Conservation (phyloP, 2,113 vertebrate species). For the Lontra canadensis region DNA sequence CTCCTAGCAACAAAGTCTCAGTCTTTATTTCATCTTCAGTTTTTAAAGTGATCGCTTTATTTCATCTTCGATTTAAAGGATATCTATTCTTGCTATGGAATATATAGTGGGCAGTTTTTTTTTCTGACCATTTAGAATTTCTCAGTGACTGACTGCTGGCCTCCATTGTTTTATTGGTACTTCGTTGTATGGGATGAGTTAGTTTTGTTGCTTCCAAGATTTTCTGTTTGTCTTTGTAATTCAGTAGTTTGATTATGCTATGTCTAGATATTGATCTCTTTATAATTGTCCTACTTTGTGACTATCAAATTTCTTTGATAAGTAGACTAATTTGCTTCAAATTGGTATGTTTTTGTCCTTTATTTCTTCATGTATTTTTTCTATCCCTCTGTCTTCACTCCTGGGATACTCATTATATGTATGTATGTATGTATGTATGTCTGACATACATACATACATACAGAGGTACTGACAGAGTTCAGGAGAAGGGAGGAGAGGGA, state of each 20-base stretch:
- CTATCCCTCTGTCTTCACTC: neutral
- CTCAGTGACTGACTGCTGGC: neutral
- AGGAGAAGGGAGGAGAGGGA: no score
- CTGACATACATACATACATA: no score
- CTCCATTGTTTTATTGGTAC: neutral
- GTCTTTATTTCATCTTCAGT: neutral
- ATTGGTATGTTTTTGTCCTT: neutral
- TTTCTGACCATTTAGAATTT: neutral
- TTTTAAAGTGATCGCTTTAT: slow-evolving; percentile 6
- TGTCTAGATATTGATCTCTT: neutral
- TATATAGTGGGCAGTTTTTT: neutral
- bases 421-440: no score
- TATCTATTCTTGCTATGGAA: neutral
- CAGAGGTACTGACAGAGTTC: no score
- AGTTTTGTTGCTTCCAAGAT: neutral
- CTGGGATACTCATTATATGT: neutral
- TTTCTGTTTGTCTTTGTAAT: neutral
- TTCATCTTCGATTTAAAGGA: neutral
- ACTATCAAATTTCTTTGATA: neutral
- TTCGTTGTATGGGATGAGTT: neutral
- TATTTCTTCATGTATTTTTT: neutral
- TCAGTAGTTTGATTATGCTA: neutral
- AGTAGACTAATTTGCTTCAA: neutral
- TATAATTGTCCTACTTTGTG: neutral
- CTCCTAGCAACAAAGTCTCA: neutral